Conservation (phyloP, 2,113 vertebrate genomes). For the Sturnira hondurensis region DNA sequence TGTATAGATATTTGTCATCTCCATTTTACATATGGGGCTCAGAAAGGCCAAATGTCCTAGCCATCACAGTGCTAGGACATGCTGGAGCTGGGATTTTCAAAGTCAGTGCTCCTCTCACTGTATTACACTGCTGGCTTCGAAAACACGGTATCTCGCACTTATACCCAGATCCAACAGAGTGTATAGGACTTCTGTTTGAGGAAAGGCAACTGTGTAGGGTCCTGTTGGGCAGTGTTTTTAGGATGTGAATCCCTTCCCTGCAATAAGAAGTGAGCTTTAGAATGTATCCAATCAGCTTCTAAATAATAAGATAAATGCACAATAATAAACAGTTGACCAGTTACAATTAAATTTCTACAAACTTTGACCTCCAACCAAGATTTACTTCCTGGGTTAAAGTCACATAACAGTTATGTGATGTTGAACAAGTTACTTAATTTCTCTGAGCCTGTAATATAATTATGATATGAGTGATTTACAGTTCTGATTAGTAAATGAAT, state of each 20-base stretch:
- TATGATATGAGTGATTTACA: not conserved
- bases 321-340: not conserved
- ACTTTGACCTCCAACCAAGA: not conserved
- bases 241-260: not conserved
- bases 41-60: not conserved
- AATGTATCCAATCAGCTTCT: not conserved
- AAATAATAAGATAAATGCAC: not conserved
- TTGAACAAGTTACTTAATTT: slow-evolving; percentile 29
- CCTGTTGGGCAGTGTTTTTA: not conserved
- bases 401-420: not conserved
- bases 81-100: not conserved
- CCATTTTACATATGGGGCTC: not conserved
- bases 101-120: not conserved
- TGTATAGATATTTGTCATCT: not conserved
- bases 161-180: not conserved
- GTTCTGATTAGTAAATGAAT: not conserved
- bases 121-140: not conserved
- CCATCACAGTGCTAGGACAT: not conserved
- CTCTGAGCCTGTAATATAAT: slow-evolving; percentile 20
- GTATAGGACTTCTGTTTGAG: not conserved
- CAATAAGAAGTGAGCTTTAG: not conserved
- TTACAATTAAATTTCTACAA: slow-evolving; percentile 8
- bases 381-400: not conserved
- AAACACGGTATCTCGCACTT: not conserved
- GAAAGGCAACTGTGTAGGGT: not conserved